Evolutionary conservation across 2,113 vertebrate species (phyloP), one percentile per base, ranked within the genome.

Genomic region (Megaceryle torquata): DNA sequence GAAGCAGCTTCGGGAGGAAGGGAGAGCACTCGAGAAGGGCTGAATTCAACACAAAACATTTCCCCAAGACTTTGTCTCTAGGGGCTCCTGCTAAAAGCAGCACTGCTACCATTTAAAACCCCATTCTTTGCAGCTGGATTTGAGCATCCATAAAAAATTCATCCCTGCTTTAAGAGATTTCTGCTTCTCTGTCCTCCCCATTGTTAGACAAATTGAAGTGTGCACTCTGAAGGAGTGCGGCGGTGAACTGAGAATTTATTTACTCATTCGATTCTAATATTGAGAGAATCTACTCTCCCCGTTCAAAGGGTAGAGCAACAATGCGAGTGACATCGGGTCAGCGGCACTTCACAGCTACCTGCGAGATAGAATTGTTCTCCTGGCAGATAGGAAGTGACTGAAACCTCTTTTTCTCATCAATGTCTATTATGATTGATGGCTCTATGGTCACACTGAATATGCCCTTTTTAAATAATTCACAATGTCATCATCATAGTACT

Each of bases 401-500:
- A 99, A 98, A 98, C 98, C 98, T 98, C 98, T 99, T 99, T 99
- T 99, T 99, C 99, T 99, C 98, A 98, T 98, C 98, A 98, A 98
- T 98, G 99, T 99, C 99, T 99, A 98, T 98, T 98, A 98, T 99
- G 99, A 99, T 99, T 99, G 99, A 99, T 99, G 98, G 99, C 98
- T 99, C 98, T 98, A 98, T 99, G 99, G 99, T 98, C 98, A 98
- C 98, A 99, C 98, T 98, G 98, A 98, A 98, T 98, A 98, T 99
- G 99, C 98, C 99, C 99, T 99, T 99, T 99, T 99, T 99, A 99
- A 99, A 99, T 99, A 99, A 99, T 99, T 99, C 99, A 99, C 99
- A 98, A 99, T 98, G 98, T 98, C 99, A 99, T 99, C 98, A 98
- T 99, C 98, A 98, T 98, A 98, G 99, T 98, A 99, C 98, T 98